Base-by-base conservation (phyloP, 2,797 vertebrate genomes). In the Agapornis canus region DNA sequence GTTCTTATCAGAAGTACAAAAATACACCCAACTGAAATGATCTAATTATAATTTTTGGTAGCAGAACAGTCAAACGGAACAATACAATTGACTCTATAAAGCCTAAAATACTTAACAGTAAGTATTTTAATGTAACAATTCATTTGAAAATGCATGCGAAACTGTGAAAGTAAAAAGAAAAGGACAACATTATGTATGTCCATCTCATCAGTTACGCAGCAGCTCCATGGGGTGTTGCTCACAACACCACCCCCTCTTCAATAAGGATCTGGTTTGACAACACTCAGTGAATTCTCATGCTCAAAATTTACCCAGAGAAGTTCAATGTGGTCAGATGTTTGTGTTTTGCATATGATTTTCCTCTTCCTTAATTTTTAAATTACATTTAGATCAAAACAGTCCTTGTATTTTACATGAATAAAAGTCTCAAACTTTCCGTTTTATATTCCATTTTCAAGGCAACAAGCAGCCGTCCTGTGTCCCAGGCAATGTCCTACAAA, bases 21-120 rank as follows among this genome's bases (percentile, higher is more conserved):
- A 83, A 86, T 37, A 94, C 93, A 94, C 64, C 47, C 52, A 66
- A 78, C 64, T 85, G 69, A 93, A 92, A 94, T 72, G 6, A 93
- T 66, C 31, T 89, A 72, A 70, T 63, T 82, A 37, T 8, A 82
- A 59, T 92, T 94, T 87, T 64, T 35, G 70, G 78, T 72, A 70
- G 72, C 29, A 37, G 81, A 84, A 90, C 39, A 82, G 57, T 93
- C 61, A 39, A 9, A 63, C 2, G 23, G 37, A 94, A 86, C 73
- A 76, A 39, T 72, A 86, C 61, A 64, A 83, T 6, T 56, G 86
- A 52, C 68, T 63, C 78, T 18, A 4, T 2, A 13, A 4, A 80
- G 56, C 37, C 84, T 75, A n/a, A 82, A 93, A 80, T 22, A 51
- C 49, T 51, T 56, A 13, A 43, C 61, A 69, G 52, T 13, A 73